These are phyloP conservation scores for Prinia subflava DNA, from an alignment of 2,113 vertebrate genomes.

Conservation along the genomic window DNA sequence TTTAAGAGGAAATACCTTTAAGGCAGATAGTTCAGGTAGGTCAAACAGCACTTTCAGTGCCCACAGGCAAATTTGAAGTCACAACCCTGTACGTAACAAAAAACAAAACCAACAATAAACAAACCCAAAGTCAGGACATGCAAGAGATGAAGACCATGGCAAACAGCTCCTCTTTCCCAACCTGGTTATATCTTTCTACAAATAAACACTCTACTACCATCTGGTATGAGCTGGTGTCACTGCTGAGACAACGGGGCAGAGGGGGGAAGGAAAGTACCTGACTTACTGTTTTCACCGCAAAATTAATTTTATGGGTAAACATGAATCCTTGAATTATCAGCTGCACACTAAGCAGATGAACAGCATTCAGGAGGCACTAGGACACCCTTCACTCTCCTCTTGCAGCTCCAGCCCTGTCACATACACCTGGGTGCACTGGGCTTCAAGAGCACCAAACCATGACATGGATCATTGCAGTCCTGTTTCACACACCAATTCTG, in stretches of 20 bases:
- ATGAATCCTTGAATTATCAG: background rate
- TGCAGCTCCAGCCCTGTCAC: background rate
- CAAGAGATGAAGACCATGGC: background rate
- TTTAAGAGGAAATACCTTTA: background rate
- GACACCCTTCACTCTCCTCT: too few relatives aligned
- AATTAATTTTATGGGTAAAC: background rate
- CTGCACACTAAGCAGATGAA: background rate
- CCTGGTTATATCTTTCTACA: background rate
- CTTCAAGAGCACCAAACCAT: background rate
- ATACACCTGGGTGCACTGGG: accelerated
- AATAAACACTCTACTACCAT: background rate
- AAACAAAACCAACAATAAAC: background rate
- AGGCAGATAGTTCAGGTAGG: background rate
- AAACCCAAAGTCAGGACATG: background rate
- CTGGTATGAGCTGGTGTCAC: background rate
- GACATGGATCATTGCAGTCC: background rate
- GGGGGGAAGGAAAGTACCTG: background rate
- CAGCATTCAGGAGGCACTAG: background rate
- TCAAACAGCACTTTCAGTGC: background rate
- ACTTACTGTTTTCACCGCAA: background rate
- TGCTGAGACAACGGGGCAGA: background rate
- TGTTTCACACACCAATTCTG: background rate
- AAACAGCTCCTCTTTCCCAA: background rate
- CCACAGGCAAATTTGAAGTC: background rate
- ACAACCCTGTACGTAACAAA: background rate